Base-by-base conservation (phyloP, 2,888 invertebrate genomes). In the Philereme vetulata region DNA sequence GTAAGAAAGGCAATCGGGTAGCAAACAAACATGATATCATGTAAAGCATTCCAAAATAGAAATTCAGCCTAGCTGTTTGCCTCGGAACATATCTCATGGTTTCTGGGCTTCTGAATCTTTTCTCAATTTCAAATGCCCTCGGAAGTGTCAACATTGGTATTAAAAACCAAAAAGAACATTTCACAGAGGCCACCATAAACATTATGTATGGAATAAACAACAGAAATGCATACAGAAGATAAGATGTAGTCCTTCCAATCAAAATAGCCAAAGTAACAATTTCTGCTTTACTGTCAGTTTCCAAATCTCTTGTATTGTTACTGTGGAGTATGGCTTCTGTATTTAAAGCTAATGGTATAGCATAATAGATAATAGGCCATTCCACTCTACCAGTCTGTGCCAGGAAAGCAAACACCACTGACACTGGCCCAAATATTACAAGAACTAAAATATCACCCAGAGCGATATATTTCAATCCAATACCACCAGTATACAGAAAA, bases 401-500 rank as follows among this genome's bases (percentile, higher is more conserved):
- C 93, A 98, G 94, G 80, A 97, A 98, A 3, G 98, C 97, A 88
- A 98, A 98, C 11, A 98, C 93, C 21, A 98, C 98, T 32, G 97
- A 97, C 32, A 98, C 95, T 5, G 98, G 98, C 3, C 98, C 98
- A 88, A 98, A 98, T 78, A 98, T 96, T 62, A 98, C 95, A 76
- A 98, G 94, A 75, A 98, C 96, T 68, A 98, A 92, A 54, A 98
- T 95, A 88, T 98, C 98, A 54, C 98, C 98, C 49, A 98, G 91
- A 4, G 98, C 98, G 75, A 98, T 98, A 80, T 98, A 98, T 85
- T 98, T 98, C 59, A 98, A 94, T 61, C 98, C 98, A 72, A 98
- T 96, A 50, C 98, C 98, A 59, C 98, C 98, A 1, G 98, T 98
- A 78, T 98, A 98, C n/a, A 98, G 93, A 87, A 98, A 98, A 68